A percentile compares a stretch with the other conserved stretches of the same genome.
These are phyloP conservation scores for Balearica regulorum DNA, from an alignment of 2,797 vertebrate species.

Conservation along the genomic window DNA sequence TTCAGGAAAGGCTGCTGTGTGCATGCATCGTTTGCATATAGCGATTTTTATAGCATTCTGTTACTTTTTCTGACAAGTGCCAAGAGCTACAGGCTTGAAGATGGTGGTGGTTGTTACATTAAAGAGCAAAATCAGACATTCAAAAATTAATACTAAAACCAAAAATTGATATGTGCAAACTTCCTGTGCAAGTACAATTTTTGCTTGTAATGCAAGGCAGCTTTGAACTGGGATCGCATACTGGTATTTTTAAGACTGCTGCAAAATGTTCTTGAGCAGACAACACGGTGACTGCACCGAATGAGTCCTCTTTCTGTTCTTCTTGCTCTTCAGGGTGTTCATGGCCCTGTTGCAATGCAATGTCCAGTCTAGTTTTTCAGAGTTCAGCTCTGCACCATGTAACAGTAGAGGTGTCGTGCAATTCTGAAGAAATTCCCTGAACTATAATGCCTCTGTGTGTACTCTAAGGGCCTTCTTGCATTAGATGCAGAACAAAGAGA, in stretches of 20 bases:
- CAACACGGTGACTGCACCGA: not conserved
- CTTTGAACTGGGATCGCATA: not conserved
- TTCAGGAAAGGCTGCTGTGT: not conserved
- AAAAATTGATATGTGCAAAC: not conserved
- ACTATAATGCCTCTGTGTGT: not conserved
- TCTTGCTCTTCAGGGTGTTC: not conserved
- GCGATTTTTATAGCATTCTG: not conserved
- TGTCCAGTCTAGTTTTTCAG: rapidly evolving
- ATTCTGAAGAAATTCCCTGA: not conserved
- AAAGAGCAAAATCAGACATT: not conserved
- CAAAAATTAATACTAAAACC: not conserved
- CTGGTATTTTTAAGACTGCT: not conserved
- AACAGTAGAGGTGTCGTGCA: not conserved
- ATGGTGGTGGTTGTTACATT: too few species aligned
- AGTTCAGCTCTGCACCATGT: not conserved
- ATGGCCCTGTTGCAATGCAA: not conserved
- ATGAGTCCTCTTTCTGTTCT: not conserved
- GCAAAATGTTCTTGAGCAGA: not conserved
- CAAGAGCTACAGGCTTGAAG: not conserved
- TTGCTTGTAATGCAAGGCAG: not conserved
- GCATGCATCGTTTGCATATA: not conserved
- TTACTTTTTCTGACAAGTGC: not conserved
- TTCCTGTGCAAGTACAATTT: not conserved
- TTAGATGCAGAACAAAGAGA: not conserved
- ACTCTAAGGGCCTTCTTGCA: not conserved